Evolutionary conservation across 2,113 vertebrate genomes (phyloP), one percentile per base, ranked within the genome.

Genomic region (Alouatta palliata): DNA sequence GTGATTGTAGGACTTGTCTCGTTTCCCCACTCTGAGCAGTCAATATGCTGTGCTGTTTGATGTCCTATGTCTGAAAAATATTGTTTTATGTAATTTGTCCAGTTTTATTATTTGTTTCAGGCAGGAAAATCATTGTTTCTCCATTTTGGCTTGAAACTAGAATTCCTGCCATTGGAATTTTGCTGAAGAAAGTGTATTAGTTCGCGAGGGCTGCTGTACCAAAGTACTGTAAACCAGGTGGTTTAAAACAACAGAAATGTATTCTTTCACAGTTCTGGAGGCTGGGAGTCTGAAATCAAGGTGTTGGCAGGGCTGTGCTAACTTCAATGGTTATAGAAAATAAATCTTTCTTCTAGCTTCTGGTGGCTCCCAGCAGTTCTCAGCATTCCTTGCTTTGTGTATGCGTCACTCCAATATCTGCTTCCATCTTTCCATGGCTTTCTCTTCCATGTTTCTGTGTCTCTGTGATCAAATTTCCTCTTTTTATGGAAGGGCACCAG

Each of bases 121-220:
- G 27, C 35, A 89, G 52, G 45, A 88, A 25, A 47, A 17, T 37
- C 13, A 85, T 40, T 71, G 17, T 71, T 45, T 45, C n/a, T 70
- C 19, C 21, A 47, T 80, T 79, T 73, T 52, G 12, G 6, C n/a
- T 77, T 84, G 58, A 89, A 92, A 71, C 21, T 37, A 35, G 45
- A 85, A 92, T 80, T 80, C 17, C 23, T 94, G 49, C 12, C 20
- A 30, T 27, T 96, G 30, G 12, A 64, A 93, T 85, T 84, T 95
- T 95, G 30, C 68, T 85, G 25, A 73, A 96, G n/a, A 88, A 88
- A 88, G 49, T 70, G 21, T 70, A 86, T 81, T 37, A 49, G 30
- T 90, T 86, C 40, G n/a, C 21, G 30, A 40, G 30, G 43, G 43
- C 71, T 54, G 32, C 43, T 54, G 8, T 91, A 54, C 64, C n/a